phyloP scores from a whole-genome alignment of 2,797 vertebrate species.

The Apogon talboti region DNA sequence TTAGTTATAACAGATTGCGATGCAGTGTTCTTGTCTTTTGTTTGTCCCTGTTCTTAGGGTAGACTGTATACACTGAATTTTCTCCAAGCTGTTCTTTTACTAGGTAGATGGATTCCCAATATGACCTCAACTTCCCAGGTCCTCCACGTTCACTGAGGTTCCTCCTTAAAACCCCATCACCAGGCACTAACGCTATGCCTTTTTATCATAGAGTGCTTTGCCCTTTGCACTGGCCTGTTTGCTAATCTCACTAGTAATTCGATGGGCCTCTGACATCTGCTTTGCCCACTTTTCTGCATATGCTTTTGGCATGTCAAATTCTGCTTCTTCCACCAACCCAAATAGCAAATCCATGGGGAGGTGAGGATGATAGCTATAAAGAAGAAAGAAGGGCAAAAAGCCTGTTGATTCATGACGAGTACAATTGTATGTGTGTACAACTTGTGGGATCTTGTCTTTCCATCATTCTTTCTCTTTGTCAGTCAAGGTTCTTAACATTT shows the following conservation, averaged over 20 bases:
- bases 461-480: slow-evolving; percentile 1
- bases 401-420: slow-evolving; percentile 2
- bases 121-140: slow-evolving; percentile 38
- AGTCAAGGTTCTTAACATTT: slow-evolving; percentile 22
- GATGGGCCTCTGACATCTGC: slow-evolving; percentile 32
- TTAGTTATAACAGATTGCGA: background rate
- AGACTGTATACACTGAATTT: background rate
- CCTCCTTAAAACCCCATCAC: slow-evolving; percentile 30
- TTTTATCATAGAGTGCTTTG: slow-evolving; percentile 17
- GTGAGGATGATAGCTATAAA: slow-evolving; percentile 6
- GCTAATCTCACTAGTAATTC: slow-evolving; percentile 23
- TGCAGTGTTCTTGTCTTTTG: background rate
- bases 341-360: slow-evolving; percentile 15
- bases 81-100: slow-evolving; percentile 6
- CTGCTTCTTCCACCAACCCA: background rate
- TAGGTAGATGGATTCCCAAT: slow-evolving; percentile 9
- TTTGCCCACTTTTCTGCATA: slow-evolving; percentile 10
- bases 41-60: background rate
- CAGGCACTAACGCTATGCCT: slow-evolving; percentile 16
- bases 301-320: background rate
- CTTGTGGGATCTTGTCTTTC: slow-evolving; percentile 5
- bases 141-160: slow-evolving; percentile 42
- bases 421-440: slow-evolving; percentile 23
- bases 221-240: slow-evolving; percentile 18
- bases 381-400: slow-evolving; percentile 16